A percentile compares a stretch with the other conserved stretches of the same genome.
Evolutionary conservation across 2,888 invertebrate genomes (phyloP).

Genomic region (Drosophila barbarae): DNA sequence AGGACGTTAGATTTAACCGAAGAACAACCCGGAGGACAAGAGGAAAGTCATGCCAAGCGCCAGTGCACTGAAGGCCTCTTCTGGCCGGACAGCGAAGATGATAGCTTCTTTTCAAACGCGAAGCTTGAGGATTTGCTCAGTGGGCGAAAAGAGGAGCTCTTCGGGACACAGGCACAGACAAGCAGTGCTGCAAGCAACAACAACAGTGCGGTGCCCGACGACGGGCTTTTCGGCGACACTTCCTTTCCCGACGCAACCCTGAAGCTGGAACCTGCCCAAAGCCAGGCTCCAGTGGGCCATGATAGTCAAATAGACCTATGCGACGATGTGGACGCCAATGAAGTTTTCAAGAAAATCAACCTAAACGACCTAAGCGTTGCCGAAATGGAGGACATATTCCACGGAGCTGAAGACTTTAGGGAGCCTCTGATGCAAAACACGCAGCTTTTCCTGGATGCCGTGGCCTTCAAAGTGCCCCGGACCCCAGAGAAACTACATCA

Average conservation of each 20-base stretch:
- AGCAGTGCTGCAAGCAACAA: slow-evolving; percentile 3
- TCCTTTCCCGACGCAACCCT: slow-evolving; percentile 36
- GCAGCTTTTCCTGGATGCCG: slow-evolving; percentile 76
- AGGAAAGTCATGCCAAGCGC: slow-evolving; percentile 46
- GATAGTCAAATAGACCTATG: slow-evolving; percentile 11
- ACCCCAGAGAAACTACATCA: slow-evolving; percentile 24
- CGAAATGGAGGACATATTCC: slow-evolving; percentile 62
- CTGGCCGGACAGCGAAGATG: slow-evolving; percentile 73
- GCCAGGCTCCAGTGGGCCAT: slow-evolving; percentile 3
- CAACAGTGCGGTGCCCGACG: slow-evolving; percentile 46
- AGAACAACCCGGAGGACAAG: slow-evolving; percentile 1
- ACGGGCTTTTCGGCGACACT: slow-evolving; percentile 70
- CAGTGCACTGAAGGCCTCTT: slow-evolving; percentile 55
- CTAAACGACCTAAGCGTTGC: slow-evolving; percentile 47
- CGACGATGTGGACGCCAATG: slow-evolving; percentile 43
- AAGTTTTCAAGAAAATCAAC: slow-evolving; percentile 65
- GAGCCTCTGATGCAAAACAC: slow-evolving; percentile 71
- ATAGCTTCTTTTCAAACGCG: slow-evolving; percentile 70
- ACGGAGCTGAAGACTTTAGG: slow-evolving; percentile 40
- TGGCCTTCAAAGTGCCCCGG: slow-evolving; percentile 68
- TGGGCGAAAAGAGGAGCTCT: slow-evolving; percentile 25
- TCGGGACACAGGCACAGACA: slow-evolving; percentile 31
- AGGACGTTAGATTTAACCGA: slow-evolving; percentile 19
- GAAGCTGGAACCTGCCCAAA: not conserved
- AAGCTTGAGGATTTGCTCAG: slow-evolving; percentile 61